Conservation (phyloP, 2,113 vertebrate genomes). For the Brevimyrus niger region DNA sequence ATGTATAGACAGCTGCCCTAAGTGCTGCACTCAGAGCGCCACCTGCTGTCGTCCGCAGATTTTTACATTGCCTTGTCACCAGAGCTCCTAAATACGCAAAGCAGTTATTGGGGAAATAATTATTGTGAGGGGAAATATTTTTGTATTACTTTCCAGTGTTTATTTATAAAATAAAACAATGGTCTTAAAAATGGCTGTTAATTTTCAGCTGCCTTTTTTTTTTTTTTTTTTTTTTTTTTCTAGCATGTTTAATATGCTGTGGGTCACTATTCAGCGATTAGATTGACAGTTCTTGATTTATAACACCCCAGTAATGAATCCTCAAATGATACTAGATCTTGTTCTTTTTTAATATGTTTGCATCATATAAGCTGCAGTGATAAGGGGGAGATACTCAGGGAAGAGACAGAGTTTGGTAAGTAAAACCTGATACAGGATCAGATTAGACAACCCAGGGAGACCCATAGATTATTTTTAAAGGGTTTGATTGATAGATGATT, state of each 20-base stretch:
- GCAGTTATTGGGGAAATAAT: not conserved
- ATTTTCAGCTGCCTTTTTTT: not conserved
- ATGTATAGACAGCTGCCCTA: not conserved
- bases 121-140: conserved; percentile 24
- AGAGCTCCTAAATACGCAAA: not conserved
- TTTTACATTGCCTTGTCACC: not conserved
- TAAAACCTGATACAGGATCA: not conserved
- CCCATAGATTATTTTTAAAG: not conserved
- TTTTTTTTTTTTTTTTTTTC: not conserved
- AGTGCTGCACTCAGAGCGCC: not conserved
- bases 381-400: not conserved
- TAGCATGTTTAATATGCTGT: not conserved
- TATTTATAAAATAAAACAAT: conserved; percentile 30
- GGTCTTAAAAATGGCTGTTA: not conserved
- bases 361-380: not conserved
- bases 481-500: not conserved
- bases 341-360: not conserved
- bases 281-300: not conserved
- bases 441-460: not conserved
- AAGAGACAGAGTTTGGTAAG: not conserved
- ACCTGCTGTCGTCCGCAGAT: not conserved
- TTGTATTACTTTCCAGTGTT: conserved; percentile 28
- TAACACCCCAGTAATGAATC: not conserved
- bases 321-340: not conserved
- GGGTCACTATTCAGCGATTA: not conserved